Percentiles rank a stretch among this genome's conserved stretches.
Conservation (phyloP, 1,140 invertebrate genomes). For the Telenomus remus region DNA sequence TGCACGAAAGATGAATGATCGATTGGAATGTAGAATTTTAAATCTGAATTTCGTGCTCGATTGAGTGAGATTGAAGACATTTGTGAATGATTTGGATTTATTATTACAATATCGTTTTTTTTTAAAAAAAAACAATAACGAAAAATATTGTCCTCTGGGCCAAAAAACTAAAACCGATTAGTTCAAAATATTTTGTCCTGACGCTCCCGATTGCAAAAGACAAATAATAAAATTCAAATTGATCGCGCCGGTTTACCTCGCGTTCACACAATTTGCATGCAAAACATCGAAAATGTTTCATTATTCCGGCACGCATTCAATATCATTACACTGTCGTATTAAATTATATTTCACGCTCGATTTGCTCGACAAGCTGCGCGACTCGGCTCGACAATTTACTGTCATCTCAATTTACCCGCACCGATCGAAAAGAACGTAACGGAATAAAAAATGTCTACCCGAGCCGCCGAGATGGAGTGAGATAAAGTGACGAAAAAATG, state of each 20-base stretch:
- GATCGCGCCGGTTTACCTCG: slow-evolving; percentile 1
- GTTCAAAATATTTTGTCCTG: too few relatives aligned
- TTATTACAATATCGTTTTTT: too few relatives aligned
- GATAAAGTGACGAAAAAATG: slow-evolving; percentile 12
- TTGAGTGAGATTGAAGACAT: slow-evolving; percentile 3
- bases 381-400: slow-evolving; percentile 52
- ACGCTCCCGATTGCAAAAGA: too few relatives aligned
- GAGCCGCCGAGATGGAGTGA: background rate
- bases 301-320: slow-evolving; percentile 55
- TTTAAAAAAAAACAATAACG: too few relatives aligned
- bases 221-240: slow-evolving; percentile 7
- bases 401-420: slow-evolving; percentile 52
- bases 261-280: slow-evolving; percentile 42
- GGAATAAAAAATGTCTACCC: slow-evolving; percentile 6
- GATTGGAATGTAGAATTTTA: slow-evolving; percentile 10
- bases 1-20: slow-evolving; percentile 22
- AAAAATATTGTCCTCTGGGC: too few relatives aligned
- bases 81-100: slow-evolving; percentile 1
- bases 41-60: background rate
- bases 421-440: slow-evolving; percentile 21
- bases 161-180: too few relatives aligned
- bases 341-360: slow-evolving; percentile 58
- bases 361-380: slow-evolving; percentile 52
- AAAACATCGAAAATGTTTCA: slow-evolving; percentile 55
- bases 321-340: slow-evolving; percentile 55